A percentile compares a stretch with the other conserved stretches of the same genome.
These are phyloP conservation scores for Poeciliopsis paucimaculata DNA, from an alignment of 2,797 vertebrate genomes.

Conservation along the genomic window DNA sequence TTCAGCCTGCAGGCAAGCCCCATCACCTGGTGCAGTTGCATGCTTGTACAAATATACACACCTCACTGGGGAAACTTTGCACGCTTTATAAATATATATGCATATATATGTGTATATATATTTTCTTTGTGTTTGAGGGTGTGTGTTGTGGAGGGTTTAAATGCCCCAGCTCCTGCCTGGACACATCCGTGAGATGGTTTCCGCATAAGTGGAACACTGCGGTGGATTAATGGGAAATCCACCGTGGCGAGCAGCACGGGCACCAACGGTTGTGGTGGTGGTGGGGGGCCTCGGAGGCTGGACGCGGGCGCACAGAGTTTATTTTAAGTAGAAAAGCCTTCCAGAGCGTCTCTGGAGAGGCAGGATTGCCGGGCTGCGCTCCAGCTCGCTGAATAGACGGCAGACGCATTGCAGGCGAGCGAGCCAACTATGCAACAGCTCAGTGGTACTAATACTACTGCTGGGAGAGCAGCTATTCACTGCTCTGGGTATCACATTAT, in stretches of 20 bases:
- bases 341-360: conserved; percentile 77
- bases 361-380: conserved; percentile 72
- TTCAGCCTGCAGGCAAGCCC: conserved; percentile 51
- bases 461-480: conserved; percentile 56
- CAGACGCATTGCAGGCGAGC: conserved; percentile 74
- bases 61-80: conserved; percentile 36
- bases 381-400: conserved; percentile 69
- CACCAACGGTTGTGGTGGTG: conserved; percentile 40
- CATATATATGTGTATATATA: not conserved
- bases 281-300: conserved; percentile 62
- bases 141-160: conserved; percentile 60
- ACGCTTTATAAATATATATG: conserved; percentile 19
- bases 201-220: conserved; percentile 74
- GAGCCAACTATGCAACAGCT: conserved; percentile 73
- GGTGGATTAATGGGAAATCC: conserved; percentile 79
- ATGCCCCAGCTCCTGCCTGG: conserved; percentile 66
- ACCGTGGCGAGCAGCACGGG: conserved; percentile 63
- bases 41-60: conserved; percentile 34
- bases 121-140: conserved; percentile 58
- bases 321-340: conserved; percentile 83
- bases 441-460: conserved; percentile 68
- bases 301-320: conserved; percentile 77
- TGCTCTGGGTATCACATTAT: conserved; percentile 69
- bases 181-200: conserved; percentile 77
- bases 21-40: conserved; percentile 28